Conservation (phyloP, 2,113 vertebrate genomes). For the Polyodon spathula region DNA sequence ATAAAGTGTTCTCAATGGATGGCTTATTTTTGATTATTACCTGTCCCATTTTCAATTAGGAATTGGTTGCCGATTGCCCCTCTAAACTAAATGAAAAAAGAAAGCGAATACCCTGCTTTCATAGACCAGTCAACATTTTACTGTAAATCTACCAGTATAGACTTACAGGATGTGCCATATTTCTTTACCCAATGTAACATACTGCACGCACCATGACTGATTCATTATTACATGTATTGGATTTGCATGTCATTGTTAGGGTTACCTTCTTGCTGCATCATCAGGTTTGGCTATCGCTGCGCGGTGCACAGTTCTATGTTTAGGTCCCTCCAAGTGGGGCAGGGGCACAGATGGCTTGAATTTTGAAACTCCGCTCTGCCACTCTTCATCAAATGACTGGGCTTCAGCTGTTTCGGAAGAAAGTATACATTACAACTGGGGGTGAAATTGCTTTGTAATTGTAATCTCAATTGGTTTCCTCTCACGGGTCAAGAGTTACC, state of each 20-base stretch:
- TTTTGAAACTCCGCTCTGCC: constrained; percentile 69
- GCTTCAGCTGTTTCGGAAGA: constrained; percentile 67
- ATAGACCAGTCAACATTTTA: too few relatives aligned
- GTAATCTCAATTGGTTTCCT: too few relatives aligned
- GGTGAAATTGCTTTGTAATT: not conserved
- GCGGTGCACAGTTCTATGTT: constrained; percentile 28
- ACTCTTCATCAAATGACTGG: constrained; percentile 74
- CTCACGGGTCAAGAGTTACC: too few relatives aligned
- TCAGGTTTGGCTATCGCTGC: constrained; percentile 39
- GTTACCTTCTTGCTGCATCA: constrained; percentile 56
- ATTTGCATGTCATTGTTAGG: not conserved
- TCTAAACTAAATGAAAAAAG: too few relatives aligned
- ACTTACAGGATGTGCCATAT: too few relatives aligned
- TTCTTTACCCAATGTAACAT: not conserved
- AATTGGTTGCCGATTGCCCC: too few relatives aligned
- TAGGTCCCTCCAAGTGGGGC: constrained; percentile 40
- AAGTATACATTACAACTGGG: constrained; percentile 14
- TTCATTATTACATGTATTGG: not conserved
- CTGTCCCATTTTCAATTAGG: too few relatives aligned
- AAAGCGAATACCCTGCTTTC: too few relatives aligned
- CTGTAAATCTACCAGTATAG: too few relatives aligned
- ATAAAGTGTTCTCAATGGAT: too few relatives aligned
- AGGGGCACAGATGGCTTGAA: constrained; percentile 45
- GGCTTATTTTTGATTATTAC: too few relatives aligned
- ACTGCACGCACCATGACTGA: not conserved